Base-by-base conservation (phyloP, 2,797 vertebrate species). In the Melanotaenia maccullochi region DNA sequence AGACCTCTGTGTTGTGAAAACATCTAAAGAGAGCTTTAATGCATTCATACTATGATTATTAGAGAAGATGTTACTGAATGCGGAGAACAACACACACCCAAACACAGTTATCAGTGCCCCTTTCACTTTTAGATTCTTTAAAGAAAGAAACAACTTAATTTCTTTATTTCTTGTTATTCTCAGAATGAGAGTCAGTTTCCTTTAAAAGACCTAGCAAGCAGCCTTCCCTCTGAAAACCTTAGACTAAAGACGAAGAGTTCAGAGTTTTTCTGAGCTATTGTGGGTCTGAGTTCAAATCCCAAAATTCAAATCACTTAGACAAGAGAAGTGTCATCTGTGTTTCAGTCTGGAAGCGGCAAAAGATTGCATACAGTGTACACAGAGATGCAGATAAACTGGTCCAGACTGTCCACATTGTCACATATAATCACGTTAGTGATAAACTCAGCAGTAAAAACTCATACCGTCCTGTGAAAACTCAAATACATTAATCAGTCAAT, bases 11-110 rank as follows among this genome's bases (percentile, higher is more conserved):
- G 49, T 54, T 52, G 59, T 79, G 66, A 60, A 80, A 73, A 69
- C 30, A 14, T 76, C 73, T 68, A 35, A 70, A 51, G 65, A 0
- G 58, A 68, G 73, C 82, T 59, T 3, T 65, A 78, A 87, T 71
- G 82, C 66, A 57, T 78, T 72, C 40, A 68, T 64, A 59, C 82
- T 73, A 81, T 83, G 71, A 78, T 9, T 75, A 89, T 81, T 36
- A 25, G 22, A 75, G 57, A 74, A 84, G 83, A 71, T 76, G 73
- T 83, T 51, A 73, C 25, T 57, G 51, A 71, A 71, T 51, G 32
- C 71, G 62, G 47, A 51, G 59, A 25, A 60, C 62, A 64, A 76
- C 72, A 67, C 24, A 22, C 24, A 58, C 9, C 33, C 68, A 64
- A 60, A 54, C 69, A 33, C 67, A 30, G 81, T 59, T 71, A 66